These are phyloP conservation scores for Nymphalis c-album DNA, from an alignment of 2,888 invertebrate species.

Conservation along the genomic window DNA sequence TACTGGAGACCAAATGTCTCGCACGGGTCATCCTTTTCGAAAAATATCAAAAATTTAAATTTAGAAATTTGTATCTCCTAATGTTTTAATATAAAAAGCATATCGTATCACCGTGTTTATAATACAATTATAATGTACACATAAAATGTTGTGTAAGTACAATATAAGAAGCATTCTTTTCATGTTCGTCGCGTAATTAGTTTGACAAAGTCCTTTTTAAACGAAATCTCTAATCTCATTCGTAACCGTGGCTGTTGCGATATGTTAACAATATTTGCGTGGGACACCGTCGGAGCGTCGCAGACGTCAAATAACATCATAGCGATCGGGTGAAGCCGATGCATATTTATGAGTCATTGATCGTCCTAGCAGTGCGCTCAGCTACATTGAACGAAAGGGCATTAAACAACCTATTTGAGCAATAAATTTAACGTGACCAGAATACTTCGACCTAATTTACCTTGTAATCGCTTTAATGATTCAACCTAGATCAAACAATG, in stretches of 20 bases:
- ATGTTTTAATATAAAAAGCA: too few species aligned
- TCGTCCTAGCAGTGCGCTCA: slow-evolving; percentile 23
- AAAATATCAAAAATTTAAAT: too few species aligned
- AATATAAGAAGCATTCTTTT: too few species aligned
- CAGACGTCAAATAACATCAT: slow-evolving; percentile 28
- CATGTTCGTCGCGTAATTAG: too few species aligned
- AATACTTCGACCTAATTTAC: slow-evolving; percentile 53
- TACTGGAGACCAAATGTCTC: slow-evolving; percentile 3
- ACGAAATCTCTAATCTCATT: not conserved
- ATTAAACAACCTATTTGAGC: slow-evolving; percentile 44
- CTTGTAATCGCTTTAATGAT: slow-evolving; percentile 14
- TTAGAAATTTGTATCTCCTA: too few species aligned
- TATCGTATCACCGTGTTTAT: too few species aligned
- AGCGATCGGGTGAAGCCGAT: slow-evolving; percentile 30
- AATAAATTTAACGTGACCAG: slow-evolving; percentile 51
- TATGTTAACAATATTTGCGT: slow-evolving; percentile 8
- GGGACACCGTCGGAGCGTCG: slow-evolving; percentile 8
- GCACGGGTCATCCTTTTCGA: too few species aligned
- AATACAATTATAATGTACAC: too few species aligned
- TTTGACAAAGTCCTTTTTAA: not conserved
- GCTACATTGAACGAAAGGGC: slow-evolving; percentile 44
- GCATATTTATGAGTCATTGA: slow-evolving; percentile 47
- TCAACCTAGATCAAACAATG: not conserved
- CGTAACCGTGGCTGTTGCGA: not conserved
- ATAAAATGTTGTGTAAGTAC: too few species aligned